A percentile compares a stretch with the other conserved stretches of the same genome.
Evolutionary conservation across 2,888 invertebrate genomes (phyloP).

Genomic region (Drosophila mulleri): DNA sequence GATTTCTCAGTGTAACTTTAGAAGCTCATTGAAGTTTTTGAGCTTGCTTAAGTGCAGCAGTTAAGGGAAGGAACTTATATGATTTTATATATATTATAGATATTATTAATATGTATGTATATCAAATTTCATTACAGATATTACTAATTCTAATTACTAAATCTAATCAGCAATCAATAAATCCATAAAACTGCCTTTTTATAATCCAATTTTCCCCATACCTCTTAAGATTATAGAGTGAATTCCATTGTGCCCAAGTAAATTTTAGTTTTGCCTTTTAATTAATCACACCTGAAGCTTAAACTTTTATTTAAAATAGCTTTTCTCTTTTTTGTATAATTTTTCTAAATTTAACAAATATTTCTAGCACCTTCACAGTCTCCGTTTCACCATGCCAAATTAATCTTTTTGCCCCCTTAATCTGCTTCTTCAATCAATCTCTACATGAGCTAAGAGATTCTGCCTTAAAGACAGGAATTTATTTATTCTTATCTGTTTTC

Average conservation of each 20-base stretch:
- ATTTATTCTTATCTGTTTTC: conserved; percentile 2
- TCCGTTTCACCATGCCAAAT: background rate
- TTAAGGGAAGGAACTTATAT: background rate
- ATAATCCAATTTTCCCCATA: too few species aligned
- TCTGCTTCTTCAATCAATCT: background rate
- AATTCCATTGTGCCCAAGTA: background rate
- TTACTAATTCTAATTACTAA: too few species aligned
- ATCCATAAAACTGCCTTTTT: too few species aligned
- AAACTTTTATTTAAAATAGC: background rate
- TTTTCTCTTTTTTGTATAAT: conserved; percentile 1
- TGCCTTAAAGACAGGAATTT: background rate
- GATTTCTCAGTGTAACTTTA: too few species aligned
- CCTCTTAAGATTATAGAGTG: background rate
- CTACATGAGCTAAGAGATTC: background rate
- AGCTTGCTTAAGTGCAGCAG: background rate
- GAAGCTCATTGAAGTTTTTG: background rate
- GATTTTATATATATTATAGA: too few species aligned
- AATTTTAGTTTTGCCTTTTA: too few species aligned
- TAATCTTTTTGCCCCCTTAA: background rate
- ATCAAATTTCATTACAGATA: too few species aligned
- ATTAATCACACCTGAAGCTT: background rate
- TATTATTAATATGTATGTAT: too few species aligned
- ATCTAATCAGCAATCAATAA: too few species aligned
- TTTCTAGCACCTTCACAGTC: background rate
- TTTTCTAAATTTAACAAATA: background rate